Percentiles rank a stretch among this genome's conserved stretches.
Conservation (phyloP, 2,113 vertebrate genomes). For the Pangasianodon hypophthalmus region DNA sequence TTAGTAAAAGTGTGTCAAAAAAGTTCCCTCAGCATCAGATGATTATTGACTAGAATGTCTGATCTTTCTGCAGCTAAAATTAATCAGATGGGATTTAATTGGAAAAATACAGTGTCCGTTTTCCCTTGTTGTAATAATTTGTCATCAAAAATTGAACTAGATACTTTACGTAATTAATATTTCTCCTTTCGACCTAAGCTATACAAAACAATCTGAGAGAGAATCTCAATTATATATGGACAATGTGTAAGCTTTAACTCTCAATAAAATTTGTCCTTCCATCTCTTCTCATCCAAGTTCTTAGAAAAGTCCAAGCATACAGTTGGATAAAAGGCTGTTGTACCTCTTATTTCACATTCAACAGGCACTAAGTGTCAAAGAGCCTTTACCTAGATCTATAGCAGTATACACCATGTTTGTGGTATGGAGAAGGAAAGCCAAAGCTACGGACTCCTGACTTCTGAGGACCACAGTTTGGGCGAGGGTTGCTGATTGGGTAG, state of each 20-base stretch:
- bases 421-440: slow-evolving; percentile 23
- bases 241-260: neutral
- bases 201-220: neutral
- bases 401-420: slow-evolving; percentile 44
- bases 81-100: neutral
- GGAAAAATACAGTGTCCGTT: neutral
- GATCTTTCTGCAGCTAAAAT: neutral
- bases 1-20: neutral
- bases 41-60: neutral
- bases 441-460: slow-evolving; percentile 66
- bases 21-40: neutral
- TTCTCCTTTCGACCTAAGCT: neutral
- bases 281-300: slow-evolving; percentile 2
- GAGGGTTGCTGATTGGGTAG: slow-evolving; percentile 79
- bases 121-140: neutral
- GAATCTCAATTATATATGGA: neutral
- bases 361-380: neutral
- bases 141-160: neutral
- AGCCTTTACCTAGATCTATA: slow-evolving; percentile 28
- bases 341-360: slow-evolving; percentile 13
- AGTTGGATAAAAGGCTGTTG: neutral
- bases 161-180: neutral
- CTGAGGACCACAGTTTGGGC: slow-evolving; percentile 73
- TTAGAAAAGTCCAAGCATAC: neutral
- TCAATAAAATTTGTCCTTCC: neutral